A percentile compares a stretch with the other conserved stretches of the same genome.
These are phyloP conservation scores for Temnothorax rugatulus DNA, from an alignment of 2,888 invertebrate species.

Conservation along the genomic window DNA sequence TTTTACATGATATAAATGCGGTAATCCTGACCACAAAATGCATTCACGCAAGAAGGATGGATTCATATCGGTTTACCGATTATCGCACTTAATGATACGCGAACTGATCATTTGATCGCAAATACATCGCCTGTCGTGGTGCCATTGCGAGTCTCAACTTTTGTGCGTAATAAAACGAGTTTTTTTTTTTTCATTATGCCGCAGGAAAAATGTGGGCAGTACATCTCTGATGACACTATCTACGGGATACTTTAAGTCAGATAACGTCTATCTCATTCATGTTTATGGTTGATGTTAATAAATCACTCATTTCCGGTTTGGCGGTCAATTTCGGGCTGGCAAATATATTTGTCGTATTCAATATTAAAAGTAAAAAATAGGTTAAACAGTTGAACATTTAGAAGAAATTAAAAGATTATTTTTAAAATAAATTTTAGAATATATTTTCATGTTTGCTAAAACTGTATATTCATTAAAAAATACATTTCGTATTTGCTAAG, in stretches of 20 bases:
- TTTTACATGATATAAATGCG: conserved; percentile 41
- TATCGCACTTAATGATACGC: not conserved
- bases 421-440: not conserved
- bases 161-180: not conserved
- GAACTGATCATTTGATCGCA: not conserved
- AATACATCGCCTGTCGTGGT: not conserved
- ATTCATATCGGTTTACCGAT: conserved; percentile 3
- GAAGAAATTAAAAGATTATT: not conserved
- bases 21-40: conserved; percentile 42
- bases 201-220: conserved; percentile 61
- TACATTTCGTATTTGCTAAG: not conserved
- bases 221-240: conserved; percentile 52
- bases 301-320: not conserved
- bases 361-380: not conserved
- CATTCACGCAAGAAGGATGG: conserved; percentile 1
- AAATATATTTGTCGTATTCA: not conserved
- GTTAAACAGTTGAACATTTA: not conserved
- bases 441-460: not conserved
- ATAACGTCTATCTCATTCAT: conserved; percentile 63
- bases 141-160: conserved; percentile 11
- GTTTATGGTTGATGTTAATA: conserved; percentile 18
- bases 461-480: not conserved
- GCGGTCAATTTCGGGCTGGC: not conserved
- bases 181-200: not conserved
- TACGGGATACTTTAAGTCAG: conserved; percentile 10